A percentile compares a stretch with the other conserved stretches of the same genome.
Conservation (phyloP, 2,888 invertebrate species). For the Nephrotoma appendiculata region DNA sequence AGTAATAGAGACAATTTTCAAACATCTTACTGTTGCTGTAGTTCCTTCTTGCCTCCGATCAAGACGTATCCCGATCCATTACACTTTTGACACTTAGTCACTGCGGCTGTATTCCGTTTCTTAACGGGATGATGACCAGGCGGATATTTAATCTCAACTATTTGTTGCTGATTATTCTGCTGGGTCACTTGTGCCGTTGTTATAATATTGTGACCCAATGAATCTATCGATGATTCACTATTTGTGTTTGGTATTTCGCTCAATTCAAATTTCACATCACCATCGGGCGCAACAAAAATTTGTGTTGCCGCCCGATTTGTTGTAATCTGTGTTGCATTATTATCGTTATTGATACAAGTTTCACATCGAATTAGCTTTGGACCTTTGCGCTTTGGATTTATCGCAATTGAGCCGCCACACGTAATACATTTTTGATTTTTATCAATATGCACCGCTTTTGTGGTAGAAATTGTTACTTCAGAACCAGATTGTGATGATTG, state of each 20-base stretch:
- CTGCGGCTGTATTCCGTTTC: slow-evolving; percentile 65
- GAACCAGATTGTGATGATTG: slow-evolving; percentile 7
- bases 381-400: slow-evolving; percentile 45
- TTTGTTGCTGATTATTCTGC: slow-evolving; percentile 20
- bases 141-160: slow-evolving; percentile 8
- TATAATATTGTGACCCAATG: slow-evolving; percentile 34
- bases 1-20: slow-evolving; percentile 9
- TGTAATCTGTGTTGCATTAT: slow-evolving; percentile 20
- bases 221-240: slow-evolving; percentile 23
- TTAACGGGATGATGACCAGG: slow-evolving; percentile 64
- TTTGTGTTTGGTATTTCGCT: slow-evolving; percentile 27
- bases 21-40: slow-evolving; percentile 10
- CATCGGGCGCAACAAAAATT: slow-evolving; percentile 52
- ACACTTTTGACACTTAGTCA: slow-evolving; percentile 79
- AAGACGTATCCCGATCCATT: slow-evolving; percentile 73
- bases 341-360: slow-evolving; percentile 44
- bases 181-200: slow-evolving; percentile 16
- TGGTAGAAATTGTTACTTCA: slow-evolving; percentile 26
- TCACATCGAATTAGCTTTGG: slow-evolving; percentile 47
- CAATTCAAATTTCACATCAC: slow-evolving; percentile 44
- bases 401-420: slow-evolving; percentile 40
- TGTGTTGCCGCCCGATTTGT: slow-evolving; percentile 29
- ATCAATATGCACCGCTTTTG: slow-evolving; percentile 38
- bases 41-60: slow-evolving; percentile 18
- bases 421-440: slow-evolving; percentile 43